Evolutionary conservation across 2,888 invertebrate genomes (phyloP).

Genomic region (Lobophora halterata): DNA sequence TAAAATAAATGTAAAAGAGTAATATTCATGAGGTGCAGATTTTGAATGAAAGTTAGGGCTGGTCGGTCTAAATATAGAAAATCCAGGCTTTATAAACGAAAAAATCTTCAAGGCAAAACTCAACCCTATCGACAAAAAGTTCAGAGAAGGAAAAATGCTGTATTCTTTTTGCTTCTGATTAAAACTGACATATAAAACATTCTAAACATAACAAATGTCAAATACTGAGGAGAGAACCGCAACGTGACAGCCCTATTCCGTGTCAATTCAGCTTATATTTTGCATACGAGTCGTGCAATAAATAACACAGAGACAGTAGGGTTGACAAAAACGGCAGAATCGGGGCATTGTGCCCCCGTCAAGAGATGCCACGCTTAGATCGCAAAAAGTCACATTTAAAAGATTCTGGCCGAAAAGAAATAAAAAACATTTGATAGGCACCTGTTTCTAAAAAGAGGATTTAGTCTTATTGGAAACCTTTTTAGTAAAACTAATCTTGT

Average conservation of each 20-base stretch:
- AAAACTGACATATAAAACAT: no score
- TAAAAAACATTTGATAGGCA: constrained; percentile 4
- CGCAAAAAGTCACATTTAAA: constrained; percentile 19
- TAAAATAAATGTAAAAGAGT: constrained; percentile 61
- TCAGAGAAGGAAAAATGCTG: no score
- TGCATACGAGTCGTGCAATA: constrained; percentile 62
- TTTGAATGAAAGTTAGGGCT: constrained; percentile 39
- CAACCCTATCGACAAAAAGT: no score
- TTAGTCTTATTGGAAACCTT: no score
- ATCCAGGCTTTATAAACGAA: background rate
- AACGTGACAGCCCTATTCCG: constrained; percentile 46
- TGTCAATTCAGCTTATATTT: constrained; percentile 59
- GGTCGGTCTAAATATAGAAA: background rate
- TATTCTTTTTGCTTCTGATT: no score
- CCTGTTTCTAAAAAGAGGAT: no score
- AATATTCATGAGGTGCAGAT: constrained; percentile 66
- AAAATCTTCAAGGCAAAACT: no score
- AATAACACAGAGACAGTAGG: constrained; percentile 48
- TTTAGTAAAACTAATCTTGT: no score
- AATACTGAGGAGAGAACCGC: no score
- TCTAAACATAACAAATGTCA: no score
- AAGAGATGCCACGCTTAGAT: constrained; percentile 27
- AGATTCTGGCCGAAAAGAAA: constrained; percentile 5
- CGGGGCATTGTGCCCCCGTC: constrained; percentile 54
- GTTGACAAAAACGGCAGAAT: constrained; percentile 51